Evolutionary conservation across 2,113 vertebrate species (phyloP).

Genomic region (Myodes glareolus): DNA sequence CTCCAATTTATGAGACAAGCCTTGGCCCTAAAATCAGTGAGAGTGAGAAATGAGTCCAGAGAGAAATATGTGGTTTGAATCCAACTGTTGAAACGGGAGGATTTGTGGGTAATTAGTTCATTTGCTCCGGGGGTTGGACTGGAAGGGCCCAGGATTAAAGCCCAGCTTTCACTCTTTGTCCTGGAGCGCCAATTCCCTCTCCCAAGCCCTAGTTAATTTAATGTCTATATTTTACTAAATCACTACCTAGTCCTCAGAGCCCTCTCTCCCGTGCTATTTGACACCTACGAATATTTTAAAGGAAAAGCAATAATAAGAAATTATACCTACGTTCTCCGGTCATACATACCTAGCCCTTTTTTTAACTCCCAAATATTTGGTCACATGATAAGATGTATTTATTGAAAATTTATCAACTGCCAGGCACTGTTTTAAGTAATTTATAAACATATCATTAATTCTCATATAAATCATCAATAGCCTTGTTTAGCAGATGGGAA

Average conservation of each 20-base stretch:
- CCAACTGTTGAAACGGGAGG: conserved; percentile 5
- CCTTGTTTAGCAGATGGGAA: neutral
- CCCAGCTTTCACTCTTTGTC: neutral
- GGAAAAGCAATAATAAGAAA: neutral
- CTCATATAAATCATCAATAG: neutral
- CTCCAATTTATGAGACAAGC: conserved; percentile 31
- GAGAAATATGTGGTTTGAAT: neutral
- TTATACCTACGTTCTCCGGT: neutral
- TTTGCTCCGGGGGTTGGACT: conserved; percentile 25
- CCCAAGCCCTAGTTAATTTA: neutral
- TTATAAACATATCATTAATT: neutral
- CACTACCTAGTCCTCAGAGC: neutral
- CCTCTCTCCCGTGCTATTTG: neutral
- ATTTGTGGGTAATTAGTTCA: conserved; percentile 32
- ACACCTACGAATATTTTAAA: conserved; percentile 7
- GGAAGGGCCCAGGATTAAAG: neutral
- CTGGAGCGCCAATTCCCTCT: neutral
- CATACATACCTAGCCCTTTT: neutral
- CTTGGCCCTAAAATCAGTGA: conserved; percentile 24
- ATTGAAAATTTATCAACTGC: neutral
- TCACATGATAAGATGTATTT: neutral
- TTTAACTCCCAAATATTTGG: conserved; percentile 19
- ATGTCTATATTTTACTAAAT: neutral
- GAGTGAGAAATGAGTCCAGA: neutral
- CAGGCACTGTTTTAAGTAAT: neutral